Percentiles rank a stretch among this genome's conserved stretches.
These are phyloP conservation scores for Phylloscopus collybita DNA, from an alignment of 2,797 vertebrate species.

Conservation along the genomic window DNA sequence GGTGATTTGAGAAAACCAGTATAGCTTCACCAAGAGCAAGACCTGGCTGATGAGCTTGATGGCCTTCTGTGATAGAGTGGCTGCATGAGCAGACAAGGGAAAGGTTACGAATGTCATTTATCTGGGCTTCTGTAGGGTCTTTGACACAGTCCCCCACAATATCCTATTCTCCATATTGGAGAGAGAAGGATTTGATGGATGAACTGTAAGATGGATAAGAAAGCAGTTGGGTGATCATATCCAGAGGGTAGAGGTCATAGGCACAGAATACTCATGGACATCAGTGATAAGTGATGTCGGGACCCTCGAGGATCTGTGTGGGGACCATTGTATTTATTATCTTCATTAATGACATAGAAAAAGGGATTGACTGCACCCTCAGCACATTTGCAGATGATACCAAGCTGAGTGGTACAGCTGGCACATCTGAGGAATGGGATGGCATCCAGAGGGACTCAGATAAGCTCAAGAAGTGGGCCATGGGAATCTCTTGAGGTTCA, in stretches of 20 bases:
- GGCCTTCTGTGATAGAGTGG: neutral
- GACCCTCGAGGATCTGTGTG: neutral
- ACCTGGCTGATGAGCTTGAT: neutral
- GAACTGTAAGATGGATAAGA: neutral
- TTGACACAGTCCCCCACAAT: neutral
- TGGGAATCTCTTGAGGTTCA: neutral
- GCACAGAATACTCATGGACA: neutral
- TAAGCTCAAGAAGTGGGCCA: accelerated
- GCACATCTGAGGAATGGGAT: neutral
- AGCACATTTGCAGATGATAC: neutral
- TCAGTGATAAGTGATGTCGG: too few species aligned
- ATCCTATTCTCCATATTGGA: neutral
- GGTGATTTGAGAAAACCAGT: neutral
- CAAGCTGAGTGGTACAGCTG: neutral
- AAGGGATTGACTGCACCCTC: neutral
- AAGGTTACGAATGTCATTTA: accelerated
- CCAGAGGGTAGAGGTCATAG: neutral
- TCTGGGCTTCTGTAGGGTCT: neutral
- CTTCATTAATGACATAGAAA: neutral
- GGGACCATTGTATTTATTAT: neutral
- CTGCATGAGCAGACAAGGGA: neutral
- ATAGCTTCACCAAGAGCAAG: too few species aligned
- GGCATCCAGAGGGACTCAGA: neutral
- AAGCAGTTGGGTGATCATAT: neutral
- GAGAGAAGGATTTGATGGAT: neutral